Conservation (phyloP, 2,888 invertebrate species). For the Acholoe squamosa region DNA sequence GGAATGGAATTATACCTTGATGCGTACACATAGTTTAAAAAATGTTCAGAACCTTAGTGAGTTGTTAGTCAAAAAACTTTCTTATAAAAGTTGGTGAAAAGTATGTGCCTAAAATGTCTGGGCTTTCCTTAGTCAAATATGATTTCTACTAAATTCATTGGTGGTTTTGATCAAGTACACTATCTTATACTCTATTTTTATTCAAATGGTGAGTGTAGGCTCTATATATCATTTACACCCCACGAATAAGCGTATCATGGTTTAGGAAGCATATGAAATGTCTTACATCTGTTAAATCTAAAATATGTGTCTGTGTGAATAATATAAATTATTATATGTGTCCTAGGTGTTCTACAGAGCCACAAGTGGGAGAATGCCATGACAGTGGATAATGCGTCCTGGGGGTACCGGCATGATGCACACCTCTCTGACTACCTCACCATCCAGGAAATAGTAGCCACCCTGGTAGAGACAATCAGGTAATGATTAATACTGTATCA, state of each 20-base stretch:
- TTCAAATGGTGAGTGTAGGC: no score
- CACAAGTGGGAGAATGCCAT: slow-evolving; percentile 99
- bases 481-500: no score
- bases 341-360: slow-evolving; percentile 83
- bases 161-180: background rate
- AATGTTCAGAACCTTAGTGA: no score
- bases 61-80: no score
- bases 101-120: no score
- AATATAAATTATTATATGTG: background rate
- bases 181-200: background rate
- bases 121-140: no score
- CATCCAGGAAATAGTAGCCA: slow-evolving; percentile 68
- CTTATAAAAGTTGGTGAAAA: no score
- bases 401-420: slow-evolving; percentile 86
- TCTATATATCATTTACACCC: background rate
- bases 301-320: background rate
- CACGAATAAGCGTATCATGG: background rate
- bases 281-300: no score
- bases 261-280: background rate
- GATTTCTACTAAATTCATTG: background rate
- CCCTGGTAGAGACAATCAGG: slow-evolving; percentile 71
- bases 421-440: slow-evolving; percentile 88
- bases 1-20: no score
- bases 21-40: no score
- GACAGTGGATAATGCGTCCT: slow-evolving; percentile 92